Evolutionary conservation across 2,888 invertebrate species (phyloP), one percentile per base, ranked within the genome.

Genomic region (Plusia festucae): DNA sequence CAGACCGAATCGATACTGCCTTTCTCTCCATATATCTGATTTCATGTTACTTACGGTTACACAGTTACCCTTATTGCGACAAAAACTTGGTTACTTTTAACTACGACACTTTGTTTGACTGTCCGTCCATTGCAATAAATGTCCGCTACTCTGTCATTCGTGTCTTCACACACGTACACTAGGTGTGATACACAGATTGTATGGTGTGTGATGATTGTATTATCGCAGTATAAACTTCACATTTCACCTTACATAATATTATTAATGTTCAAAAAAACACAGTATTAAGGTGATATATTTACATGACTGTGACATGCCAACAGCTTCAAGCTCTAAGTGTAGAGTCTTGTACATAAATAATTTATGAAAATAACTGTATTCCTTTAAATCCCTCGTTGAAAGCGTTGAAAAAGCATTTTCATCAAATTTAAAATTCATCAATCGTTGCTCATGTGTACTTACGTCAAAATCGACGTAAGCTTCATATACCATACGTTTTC

Each of bases 21-120:
- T 78, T 80, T 79, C 76, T 65, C 68, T 71, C 16, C 32, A 46
- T 51, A 58, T 79, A 79, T 79, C 69, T 63, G 27, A 77, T 79
- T 79, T 65, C 54, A 62, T 52, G 67, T 67, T 67, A 73, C 34
- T 59, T 22, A 66, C 34, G 15, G 32, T 30, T 30, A 30, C 30
- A 30, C 9, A 30, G 30, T 30, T 30, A 30, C 30, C 30, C 30
- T 24, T 30, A 30, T 30, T 30, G 30, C 9, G 9, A 30, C 30
- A 30, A 8, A 30, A 30, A 30, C 30, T 30, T 30, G 8, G 2
- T 9, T 30, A 9, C 9, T 9, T 9, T 30, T 9, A 8, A 9
- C 9, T 30, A 30, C 1, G 0, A 30, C 1, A 30, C 24, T 24
- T 24, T 3, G 5, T 24, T 24, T 24, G 24, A 24, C 2, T 24